Percentiles rank a stretch among this genome's conserved stretches.
Conservation (phyloP, 2,797 vertebrate species). For the Dendrocincla fuliginosa region DNA sequence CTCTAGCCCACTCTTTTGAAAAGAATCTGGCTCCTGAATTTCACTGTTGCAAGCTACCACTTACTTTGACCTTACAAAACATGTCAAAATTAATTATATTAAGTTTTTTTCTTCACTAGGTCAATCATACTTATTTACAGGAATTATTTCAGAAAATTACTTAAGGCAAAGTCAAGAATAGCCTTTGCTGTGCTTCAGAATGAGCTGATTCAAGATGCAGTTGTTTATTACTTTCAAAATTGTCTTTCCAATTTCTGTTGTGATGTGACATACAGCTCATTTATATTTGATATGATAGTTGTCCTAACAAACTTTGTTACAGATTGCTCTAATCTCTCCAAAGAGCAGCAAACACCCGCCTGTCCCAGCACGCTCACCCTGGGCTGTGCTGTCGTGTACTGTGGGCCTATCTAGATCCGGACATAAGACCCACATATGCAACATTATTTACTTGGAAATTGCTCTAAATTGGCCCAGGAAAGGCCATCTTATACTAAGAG, state of each 20-base stretch:
- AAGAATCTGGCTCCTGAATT: not conserved
- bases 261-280: slow-evolving; percentile 6
- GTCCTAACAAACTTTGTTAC: not conserved
- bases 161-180: slow-evolving; percentile 45
- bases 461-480: not conserved
- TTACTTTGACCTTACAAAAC: not conserved
- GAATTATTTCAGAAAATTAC: slow-evolving; percentile 29
- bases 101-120: not conserved
- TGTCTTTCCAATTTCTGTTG: slow-evolving; percentile 23
- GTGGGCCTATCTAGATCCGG: not conserved
- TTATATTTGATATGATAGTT: not conserved
- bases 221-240: slow-evolving; percentile 39
- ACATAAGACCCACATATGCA: rapidly evolving
- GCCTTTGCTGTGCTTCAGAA: not conserved
- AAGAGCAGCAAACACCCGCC: not conserved
- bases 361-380: not conserved
- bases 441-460: not conserved
- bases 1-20: not conserved
- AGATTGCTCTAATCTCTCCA: not conserved
- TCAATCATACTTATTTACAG: slow-evolving; percentile 28
- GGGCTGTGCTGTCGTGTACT: not conserved
- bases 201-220: not conserved
- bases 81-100: slow-evolving; percentile 30
- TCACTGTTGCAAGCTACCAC: not conserved
- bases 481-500: not conserved